Conservation (phyloP, 2,797 vertebrate species). For the Hypotaenidia philippensis region DNA sequence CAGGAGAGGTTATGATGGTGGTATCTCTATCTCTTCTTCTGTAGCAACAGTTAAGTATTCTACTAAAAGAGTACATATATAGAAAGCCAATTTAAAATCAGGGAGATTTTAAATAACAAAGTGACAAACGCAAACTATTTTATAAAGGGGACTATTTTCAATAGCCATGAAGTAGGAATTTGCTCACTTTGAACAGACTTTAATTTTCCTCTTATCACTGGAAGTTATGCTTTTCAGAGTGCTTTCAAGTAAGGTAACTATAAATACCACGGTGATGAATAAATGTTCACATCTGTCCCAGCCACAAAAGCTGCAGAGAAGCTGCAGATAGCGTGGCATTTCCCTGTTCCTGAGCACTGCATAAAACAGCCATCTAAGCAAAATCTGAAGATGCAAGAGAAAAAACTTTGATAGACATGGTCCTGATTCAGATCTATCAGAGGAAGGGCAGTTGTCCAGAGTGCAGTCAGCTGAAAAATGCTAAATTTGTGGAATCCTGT, state of each 20-base stretch:
- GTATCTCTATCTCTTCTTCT: not conserved
- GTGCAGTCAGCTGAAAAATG: slow-evolving; percentile 25
- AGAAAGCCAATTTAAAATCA: not conserved
- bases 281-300: not conserved
- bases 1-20: not conserved
- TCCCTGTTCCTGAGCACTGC: not conserved
- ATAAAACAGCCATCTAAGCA: not conserved
- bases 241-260: not conserved
- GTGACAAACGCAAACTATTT: not conserved
- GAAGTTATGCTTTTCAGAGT: not conserved
- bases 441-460: not conserved
- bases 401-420: not conserved
- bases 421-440: not conserved
- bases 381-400: not conserved
- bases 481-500: slow-evolving; percentile 4
- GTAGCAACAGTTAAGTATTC: not conserved
- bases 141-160: not conserved
- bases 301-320: not conserved
- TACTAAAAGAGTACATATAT: not conserved
- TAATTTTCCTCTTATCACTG: not conserved
- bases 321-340: not conserved
- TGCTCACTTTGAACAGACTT: not conserved
- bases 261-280: not conserved
- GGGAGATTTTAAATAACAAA: not conserved
- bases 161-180: not conserved